phyloP scores from a whole-genome alignment of 1,140 invertebrate species.

The Wasmannia auropunctata region DNA sequence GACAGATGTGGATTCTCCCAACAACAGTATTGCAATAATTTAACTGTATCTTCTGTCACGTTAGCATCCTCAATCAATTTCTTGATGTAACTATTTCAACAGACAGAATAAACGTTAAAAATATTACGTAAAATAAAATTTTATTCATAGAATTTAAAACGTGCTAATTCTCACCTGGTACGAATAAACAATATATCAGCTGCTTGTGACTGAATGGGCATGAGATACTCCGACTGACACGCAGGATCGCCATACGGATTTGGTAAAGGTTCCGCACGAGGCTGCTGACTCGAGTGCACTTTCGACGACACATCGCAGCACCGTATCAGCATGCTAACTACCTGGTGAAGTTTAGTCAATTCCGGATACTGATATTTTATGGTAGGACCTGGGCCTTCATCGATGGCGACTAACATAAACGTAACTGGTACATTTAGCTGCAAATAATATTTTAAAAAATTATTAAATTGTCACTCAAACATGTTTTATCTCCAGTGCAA shows the following conservation, averaged over 20 bases:
- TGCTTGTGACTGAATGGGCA: slow-evolving; percentile 91
- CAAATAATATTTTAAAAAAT: slow-evolving; percentile 65
- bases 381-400: slow-evolving; percentile 96
- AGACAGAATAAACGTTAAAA: slow-evolving; percentile 11
- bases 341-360: slow-evolving; percentile 96
- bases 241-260: slow-evolving; percentile 93
- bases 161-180: slow-evolving; percentile 85
- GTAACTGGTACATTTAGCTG: slow-evolving; percentile 95
- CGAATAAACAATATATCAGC: slow-evolving; percentile 93
- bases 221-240: slow-evolving; percentile 89
- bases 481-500: neutral
- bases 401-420: slow-evolving; percentile 96
- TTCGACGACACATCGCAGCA: slow-evolving; percentile 96
- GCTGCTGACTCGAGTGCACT: slow-evolving; percentile 88
- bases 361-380: slow-evolving; percentile 99
- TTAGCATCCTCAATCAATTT: slow-evolving; percentile 98
- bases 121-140: neutral
- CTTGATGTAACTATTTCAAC: slow-evolving; percentile 92
- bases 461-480: neutral
- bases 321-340: slow-evolving; percentile 95
- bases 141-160: neutral
- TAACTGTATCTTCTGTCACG: slow-evolving; percentile 95
- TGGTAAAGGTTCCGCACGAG: slow-evolving; percentile 88
- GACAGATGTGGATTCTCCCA: slow-evolving; percentile 99
- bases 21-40: slow-evolving; percentile 95